Percentiles rank a stretch among this genome's conserved stretches.
Conservation (phyloP, 2,797 vertebrate genomes). For the Eremophila alpestris region DNA sequence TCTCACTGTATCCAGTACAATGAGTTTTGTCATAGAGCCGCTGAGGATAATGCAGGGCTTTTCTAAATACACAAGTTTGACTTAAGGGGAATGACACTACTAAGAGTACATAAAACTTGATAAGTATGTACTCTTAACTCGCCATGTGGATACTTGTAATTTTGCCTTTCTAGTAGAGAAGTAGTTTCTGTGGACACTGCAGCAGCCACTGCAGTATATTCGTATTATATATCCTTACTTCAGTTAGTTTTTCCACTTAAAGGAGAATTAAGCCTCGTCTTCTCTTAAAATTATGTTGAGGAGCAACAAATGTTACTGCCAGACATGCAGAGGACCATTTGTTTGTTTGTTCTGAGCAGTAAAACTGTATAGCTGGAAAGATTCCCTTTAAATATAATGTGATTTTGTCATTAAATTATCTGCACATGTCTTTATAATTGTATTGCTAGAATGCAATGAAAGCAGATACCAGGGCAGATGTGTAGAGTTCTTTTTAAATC, state of each 20-base stretch:
- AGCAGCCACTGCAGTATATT: not conserved
- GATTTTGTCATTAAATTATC: not conserved
- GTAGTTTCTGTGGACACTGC: not conserved
- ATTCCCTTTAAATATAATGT: not conserved
- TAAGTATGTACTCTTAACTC: not conserved
- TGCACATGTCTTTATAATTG: not conserved
- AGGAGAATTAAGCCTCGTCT: not conserved
- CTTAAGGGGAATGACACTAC: not conserved
- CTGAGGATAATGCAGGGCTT: not conserved
- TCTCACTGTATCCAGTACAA: not conserved
- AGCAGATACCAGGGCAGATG: not conserved
- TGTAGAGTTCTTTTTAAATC: not conserved
- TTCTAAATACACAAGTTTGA: not conserved
- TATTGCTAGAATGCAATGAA: not conserved
- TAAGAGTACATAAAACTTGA: not conserved
- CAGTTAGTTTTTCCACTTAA: not conserved
- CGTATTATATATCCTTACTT: not conserved
- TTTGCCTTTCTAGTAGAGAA: not conserved
- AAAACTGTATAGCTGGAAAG: not conserved
- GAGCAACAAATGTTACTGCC: not conserved
- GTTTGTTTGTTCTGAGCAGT: not conserved
- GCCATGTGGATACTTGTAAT: not conserved
- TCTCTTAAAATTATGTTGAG: not conserved
- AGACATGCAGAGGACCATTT: not conserved
- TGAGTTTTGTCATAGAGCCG: not conserved